Percentiles rank a stretch among this genome's conserved stretches.
These are phyloP conservation scores for Stichodactyla mertensii DNA, from an alignment of 64 coral and sea anemone genomes.

Conservation along the genomic window DNA sequence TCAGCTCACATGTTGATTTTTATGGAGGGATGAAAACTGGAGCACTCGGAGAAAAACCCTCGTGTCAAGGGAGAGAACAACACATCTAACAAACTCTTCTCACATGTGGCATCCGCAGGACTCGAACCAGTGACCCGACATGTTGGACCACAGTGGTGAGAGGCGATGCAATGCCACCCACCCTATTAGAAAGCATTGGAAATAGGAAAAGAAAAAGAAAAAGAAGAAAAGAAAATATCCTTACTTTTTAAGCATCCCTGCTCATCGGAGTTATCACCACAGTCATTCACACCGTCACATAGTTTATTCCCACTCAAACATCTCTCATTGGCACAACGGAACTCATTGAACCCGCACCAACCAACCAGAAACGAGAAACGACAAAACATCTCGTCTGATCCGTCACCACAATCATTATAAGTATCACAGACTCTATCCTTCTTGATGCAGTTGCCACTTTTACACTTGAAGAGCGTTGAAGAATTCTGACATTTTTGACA, in stretches of 20 bases:
- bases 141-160: too few relatives aligned
- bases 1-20: too few relatives aligned
- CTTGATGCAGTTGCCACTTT: constrained; percentile 25
- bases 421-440: constrained; percentile 31
- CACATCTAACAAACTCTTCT: too few relatives aligned
- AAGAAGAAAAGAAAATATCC: not conserved
- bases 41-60: too few relatives aligned
- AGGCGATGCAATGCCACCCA: too few relatives aligned
- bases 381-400: constrained; percentile 52
- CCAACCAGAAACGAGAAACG: constrained; percentile 11
- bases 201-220: not conserved
- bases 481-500: constrained; percentile 23
- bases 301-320: constrained; percentile 17
- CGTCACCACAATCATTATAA: constrained; percentile 51
- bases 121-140: too few relatives aligned
- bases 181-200: too few relatives aligned
- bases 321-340: constrained; percentile 27
- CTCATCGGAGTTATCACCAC: constrained; percentile 39
- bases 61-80: too few relatives aligned
- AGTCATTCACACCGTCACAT: constrained; percentile 34
- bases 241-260: constrained; percentile 35
- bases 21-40: too few relatives aligned
- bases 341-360: constrained; percentile 28
- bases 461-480: constrained; percentile 11
- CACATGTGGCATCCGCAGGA: too few relatives aligned